Percentiles rank a stretch among this genome's conserved stretches.
phyloP scores from a whole-genome alignment of 2,797 vertebrate species.

The Apodemus agrarius region DNA sequence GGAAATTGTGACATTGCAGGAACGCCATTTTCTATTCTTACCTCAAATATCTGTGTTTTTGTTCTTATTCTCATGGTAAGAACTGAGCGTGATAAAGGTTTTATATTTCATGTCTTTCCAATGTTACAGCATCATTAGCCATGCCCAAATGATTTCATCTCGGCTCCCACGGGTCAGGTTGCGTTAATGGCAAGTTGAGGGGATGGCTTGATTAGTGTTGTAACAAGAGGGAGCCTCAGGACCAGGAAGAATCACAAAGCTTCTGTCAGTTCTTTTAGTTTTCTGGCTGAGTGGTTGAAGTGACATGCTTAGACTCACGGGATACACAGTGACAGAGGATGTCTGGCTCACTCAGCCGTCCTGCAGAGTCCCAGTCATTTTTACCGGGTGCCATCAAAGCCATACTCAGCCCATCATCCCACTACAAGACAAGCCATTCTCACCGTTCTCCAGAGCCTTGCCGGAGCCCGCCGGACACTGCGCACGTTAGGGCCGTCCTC shows the following conservation, averaged over 20 bases:
- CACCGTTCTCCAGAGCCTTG: neutral
- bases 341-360: slow-evolving; percentile 29
- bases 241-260: slow-evolving; percentile 74
- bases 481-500: neutral
- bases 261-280: slow-evolving; percentile 75
- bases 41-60: neutral
- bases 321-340: slow-evolving; percentile 42
- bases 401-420: neutral
- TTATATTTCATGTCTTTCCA: slow-evolving; percentile 66
- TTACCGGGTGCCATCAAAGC: neutral
- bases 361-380: neutral
- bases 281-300: slow-evolving; percentile 57
- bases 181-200: slow-evolving; percentile 69
- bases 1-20: neutral
- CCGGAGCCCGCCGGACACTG: slow-evolving; percentile 1
- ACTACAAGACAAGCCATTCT: neutral
- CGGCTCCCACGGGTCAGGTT: slow-evolving; percentile 51
- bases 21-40: neutral
- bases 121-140: slow-evolving; percentile 59
- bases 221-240: slow-evolving; percentile 65
- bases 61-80: neutral
- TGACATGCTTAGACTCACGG: slow-evolving; percentile 64
- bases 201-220: slow-evolving; percentile 36
- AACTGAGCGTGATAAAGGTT: neutral
- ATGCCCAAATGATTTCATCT: slow-evolving; percentile 73